A percentile compares a stretch with the other conserved stretches of the same genome.
These are phyloP conservation scores for Distichodus sexfasciatus DNA, from an alignment of 2,797 vertebrate genomes.

Conservation along the genomic window DNA sequence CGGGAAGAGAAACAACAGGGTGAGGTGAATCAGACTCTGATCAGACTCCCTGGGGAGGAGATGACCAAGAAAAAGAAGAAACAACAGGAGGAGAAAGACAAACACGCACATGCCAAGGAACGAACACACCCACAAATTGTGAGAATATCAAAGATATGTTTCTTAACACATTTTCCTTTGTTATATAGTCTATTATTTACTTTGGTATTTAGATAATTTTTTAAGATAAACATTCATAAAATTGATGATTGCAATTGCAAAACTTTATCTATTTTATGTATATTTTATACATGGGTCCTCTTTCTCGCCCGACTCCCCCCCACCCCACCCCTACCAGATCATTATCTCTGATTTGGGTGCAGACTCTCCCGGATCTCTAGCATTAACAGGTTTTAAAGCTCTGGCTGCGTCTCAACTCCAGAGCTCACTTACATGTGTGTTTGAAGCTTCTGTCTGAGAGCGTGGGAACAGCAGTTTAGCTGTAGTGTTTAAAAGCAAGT, in stretches of 20 bases:
- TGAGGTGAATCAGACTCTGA: constrained; percentile 1
- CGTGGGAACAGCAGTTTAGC: too few relatives aligned
- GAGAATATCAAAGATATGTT: too few relatives aligned
- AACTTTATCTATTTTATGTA: too few relatives aligned
- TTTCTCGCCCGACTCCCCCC: background rate
- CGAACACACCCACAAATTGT: background rate
- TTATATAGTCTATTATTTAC: too few relatives aligned
- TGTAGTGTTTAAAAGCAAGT: background rate
- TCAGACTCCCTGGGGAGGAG: background rate
- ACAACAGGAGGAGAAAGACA: background rate
- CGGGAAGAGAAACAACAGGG: background rate
- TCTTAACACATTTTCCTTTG: too few relatives aligned
- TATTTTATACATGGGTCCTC: too few relatives aligned
- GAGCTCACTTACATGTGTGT: too few relatives aligned
- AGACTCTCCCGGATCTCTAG: background rate
- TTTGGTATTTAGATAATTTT: too few relatives aligned
- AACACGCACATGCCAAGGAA: background rate
- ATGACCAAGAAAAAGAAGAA: background rate
- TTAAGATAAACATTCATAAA: too few relatives aligned
- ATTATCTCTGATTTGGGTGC: background rate
- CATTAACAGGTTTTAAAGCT: background rate
- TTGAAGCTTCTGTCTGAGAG: background rate
- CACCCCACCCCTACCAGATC: background rate
- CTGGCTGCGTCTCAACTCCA: background rate
- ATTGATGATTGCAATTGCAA: too few relatives aligned